Evolutionary conservation across 2,888 invertebrate genomes (phyloP).

Genomic region (Clanis bilineata): DNA sequence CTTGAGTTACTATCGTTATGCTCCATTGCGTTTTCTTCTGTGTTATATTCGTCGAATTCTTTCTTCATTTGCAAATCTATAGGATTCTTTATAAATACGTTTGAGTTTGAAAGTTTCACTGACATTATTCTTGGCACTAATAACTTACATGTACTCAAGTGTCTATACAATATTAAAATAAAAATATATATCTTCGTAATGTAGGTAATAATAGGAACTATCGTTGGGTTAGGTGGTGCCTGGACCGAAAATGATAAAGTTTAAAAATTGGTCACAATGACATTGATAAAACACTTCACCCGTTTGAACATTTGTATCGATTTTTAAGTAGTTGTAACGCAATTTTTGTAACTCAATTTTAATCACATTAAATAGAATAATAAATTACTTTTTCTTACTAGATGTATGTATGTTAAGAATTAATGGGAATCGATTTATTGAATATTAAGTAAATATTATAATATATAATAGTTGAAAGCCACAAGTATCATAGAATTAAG

Average conservation of each 20-base stretch:
- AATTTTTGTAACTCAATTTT: background rate
- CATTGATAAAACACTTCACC: slow-evolving; percentile 9
- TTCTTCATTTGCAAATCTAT: slow-evolving; percentile 74
- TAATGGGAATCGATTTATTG: no score
- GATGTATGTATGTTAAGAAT: background rate
- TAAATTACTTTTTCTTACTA: background rate
- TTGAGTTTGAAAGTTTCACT: slow-evolving; percentile 67
- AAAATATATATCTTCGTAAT: slow-evolving; percentile 76
- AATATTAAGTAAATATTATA: no score
- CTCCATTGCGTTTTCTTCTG: slow-evolving; percentile 60
- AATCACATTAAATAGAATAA: background rate
- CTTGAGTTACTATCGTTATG: slow-evolving; percentile 67
- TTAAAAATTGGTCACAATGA: background rate
- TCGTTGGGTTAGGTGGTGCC: slow-evolving; percentile 81
- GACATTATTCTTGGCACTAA: slow-evolving; percentile 68
- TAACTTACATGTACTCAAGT: slow-evolving; percentile 26
- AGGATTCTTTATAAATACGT: slow-evolving; percentile 65
- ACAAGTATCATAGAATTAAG: no score
- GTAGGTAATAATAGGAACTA: slow-evolving; percentile 83
- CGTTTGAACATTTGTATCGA: slow-evolving; percentile 4
- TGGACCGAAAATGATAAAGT: slow-evolving; percentile 55
- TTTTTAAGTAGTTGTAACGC: background rate
- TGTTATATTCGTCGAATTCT: slow-evolving; percentile 66
- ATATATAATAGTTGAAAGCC: no score
- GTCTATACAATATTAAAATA: slow-evolving; percentile 65